A percentile compares a stretch with the other conserved stretches of the same genome.
Conservation (phyloP, 1,140 invertebrate genomes). For the Meloidogyne floridensis region DNA sequence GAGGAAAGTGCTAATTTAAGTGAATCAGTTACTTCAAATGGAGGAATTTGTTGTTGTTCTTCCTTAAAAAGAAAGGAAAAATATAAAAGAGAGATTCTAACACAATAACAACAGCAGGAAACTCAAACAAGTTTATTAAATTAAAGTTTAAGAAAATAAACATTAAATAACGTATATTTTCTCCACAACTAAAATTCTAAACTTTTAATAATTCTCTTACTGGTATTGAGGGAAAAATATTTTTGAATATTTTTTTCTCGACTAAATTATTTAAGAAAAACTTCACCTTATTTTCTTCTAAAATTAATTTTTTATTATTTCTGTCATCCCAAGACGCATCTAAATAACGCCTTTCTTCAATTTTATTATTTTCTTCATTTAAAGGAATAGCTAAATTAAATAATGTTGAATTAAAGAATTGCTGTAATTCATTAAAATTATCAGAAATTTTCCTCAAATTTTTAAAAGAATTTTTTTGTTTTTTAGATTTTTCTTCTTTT, state of each 20-base stretch:
- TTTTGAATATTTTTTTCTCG: too few relatives aligned
- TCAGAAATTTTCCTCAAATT: neutral
- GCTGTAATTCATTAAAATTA: conserved; percentile 31
- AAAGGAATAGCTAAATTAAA: conserved; percentile 18
- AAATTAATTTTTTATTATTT: neutral
- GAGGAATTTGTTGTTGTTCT: conserved; percentile 2
- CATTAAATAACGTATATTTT: too few relatives aligned
- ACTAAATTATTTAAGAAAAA: too few relatives aligned
- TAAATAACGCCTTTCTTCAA: neutral
- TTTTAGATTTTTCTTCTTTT: too few relatives aligned
- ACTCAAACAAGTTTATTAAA: too few relatives aligned
- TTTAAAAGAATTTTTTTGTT: neutral
- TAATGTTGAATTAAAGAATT: conserved; percentile 35
- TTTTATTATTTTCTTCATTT: neutral
- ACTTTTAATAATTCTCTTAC: too few relatives aligned
- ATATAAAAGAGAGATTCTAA: too few relatives aligned
- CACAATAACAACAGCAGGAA: too few relatives aligned
- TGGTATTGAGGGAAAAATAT: too few relatives aligned
- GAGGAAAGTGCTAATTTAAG: conserved; percentile 27
- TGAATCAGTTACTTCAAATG: conserved; percentile 34
- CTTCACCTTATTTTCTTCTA: neutral
- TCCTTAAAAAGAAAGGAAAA: neutral
- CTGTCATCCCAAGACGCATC: neutral
- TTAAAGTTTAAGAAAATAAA: too few relatives aligned
- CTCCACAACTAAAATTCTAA: too few relatives aligned